Percentiles rank a stretch among this genome's conserved stretches.
Evolutionary conservation across 1,140 invertebrate species (phyloP).

Genomic region (Venturia canescens): DNA sequence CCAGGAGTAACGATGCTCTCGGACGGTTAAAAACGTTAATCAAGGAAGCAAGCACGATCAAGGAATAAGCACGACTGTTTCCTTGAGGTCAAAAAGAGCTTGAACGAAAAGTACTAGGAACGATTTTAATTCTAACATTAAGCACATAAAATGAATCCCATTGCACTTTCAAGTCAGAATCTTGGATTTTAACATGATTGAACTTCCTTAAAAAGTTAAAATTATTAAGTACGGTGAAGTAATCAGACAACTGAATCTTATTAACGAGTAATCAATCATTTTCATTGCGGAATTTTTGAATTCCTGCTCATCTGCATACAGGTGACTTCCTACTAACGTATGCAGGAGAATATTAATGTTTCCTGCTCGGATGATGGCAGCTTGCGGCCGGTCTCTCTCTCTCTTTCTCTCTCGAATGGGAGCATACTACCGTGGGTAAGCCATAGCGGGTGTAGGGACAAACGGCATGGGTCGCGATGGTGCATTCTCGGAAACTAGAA

Average conservation of each 20-base stretch:
- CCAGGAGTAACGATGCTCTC: too few species aligned
- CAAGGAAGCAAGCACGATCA: too few species aligned
- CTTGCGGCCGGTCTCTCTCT: constrained; percentile 7
- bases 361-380: constrained; percentile 30
- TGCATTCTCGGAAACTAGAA: constrained; percentile 16
- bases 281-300: not conserved
- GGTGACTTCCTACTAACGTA: not conserved
- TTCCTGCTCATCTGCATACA: not conserved
- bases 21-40: too few species aligned
- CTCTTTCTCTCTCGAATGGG: not conserved
- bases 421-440: constrained; percentile 7
- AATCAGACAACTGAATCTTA: not conserved
- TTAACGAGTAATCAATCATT: not conserved
- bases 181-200: too few species aligned
- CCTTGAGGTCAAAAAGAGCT: too few species aligned
- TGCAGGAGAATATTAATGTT: constrained; percentile 38
- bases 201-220: not conserved
- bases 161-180: too few species aligned
- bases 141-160: too few species aligned
- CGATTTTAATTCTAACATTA: too few species aligned
- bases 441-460: not conserved
- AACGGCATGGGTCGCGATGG: constrained; percentile 14
- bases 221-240: not conserved
- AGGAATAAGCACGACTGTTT: too few species aligned
- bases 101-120: too few species aligned